phyloP scores from a whole-genome alignment of 37 sponge, comb jelly and placozoan genomes.

The Mnemiopsis leidyi region DNA sequence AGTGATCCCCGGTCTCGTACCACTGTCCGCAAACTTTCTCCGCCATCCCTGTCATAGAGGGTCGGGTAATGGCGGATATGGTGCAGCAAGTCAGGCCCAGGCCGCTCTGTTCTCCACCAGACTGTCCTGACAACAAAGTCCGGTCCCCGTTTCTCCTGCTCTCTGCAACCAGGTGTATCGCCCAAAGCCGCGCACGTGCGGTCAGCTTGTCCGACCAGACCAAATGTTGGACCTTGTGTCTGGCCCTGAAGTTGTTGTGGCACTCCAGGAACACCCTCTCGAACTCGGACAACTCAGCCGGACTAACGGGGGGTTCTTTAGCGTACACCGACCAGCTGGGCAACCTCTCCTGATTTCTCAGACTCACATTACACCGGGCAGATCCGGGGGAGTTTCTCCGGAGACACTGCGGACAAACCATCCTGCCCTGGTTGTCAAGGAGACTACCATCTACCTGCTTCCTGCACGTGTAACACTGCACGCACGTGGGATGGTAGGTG shows the following conservation, averaged over 20 bases:
- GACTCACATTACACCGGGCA: not conserved
- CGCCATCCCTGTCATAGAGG: not conserved
- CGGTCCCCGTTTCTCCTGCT: not conserved
- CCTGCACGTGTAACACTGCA: not conserved
- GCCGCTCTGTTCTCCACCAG: not conserved
- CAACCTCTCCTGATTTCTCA: not conserved
- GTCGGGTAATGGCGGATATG: not conserved
- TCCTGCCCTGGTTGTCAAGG: not conserved
- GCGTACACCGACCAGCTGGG: not conserved
- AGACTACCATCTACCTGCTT: constrained; percentile 29
- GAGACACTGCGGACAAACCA: not conserved
- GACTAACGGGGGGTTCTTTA: not conserved
- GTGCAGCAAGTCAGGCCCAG: constrained; percentile 9
- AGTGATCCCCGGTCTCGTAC: constrained; percentile 19
- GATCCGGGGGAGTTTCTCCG: not conserved
- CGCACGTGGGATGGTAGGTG: constrained; percentile 13
- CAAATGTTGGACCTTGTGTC: not conserved
- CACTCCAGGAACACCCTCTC: not conserved
- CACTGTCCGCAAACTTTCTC: constrained; percentile 8
- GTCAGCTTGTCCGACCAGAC: constrained; percentile 15
- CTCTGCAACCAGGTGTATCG: constrained; percentile 5
- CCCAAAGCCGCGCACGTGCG: not conserved
- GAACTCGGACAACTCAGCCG: constrained; percentile 6
- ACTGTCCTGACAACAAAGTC: not conserved
- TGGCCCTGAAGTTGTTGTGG: not conserved